Base-by-base conservation (phyloP, 2,888 invertebrate species). In the Dione vanillae region DNA sequence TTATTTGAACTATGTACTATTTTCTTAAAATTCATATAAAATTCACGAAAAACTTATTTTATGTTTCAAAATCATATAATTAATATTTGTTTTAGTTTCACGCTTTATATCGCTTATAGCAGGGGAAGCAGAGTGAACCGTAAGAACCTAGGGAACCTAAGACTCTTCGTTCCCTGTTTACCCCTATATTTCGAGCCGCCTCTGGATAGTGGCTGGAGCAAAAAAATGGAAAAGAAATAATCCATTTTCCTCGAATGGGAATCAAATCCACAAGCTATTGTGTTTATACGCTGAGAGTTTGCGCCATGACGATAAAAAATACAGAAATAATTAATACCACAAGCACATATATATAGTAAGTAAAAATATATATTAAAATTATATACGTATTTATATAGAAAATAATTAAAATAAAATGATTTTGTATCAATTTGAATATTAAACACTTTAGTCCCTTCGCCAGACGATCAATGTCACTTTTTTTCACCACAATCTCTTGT, bases 401-500 rank as follows among this genome's bases (percentile, higher is more conserved):
- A 47, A 7, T 45, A 7, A 10, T 9, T 47, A 3, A 1, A 49
- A 1, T 20, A 19, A 1, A 3, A 52, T 35, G 35, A n/a, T 7
- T 8, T 9, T 1, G 6, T 6, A 6, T 16, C 20, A 41, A 10
- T 19, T 1, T 10, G 10, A 14, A 12, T 52, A 40, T 27, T 6
- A 19, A 27, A 11, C 6, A 43, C 10, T n/a, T 40, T 40, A 65
- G 27, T 43, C 20, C 14, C 12, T n/a, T 64, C 20, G 40, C 64
- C 37, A 43, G 12, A 51, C 52, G 40, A 51, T 52, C 65, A 47
- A 58, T 19, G 35, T 49, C 83, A 82, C 81, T 78, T 12, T 83
- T 85, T 86, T 87, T 88, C 83, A 85, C 80, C 85, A 80, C 59
- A 40, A 72, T 70, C 80, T 87, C 73, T 70, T 69, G 68, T 78